These are phyloP conservation scores for Petromus typicus DNA, from an alignment of 2,113 vertebrate genomes.

Conservation along the genomic window DNA sequence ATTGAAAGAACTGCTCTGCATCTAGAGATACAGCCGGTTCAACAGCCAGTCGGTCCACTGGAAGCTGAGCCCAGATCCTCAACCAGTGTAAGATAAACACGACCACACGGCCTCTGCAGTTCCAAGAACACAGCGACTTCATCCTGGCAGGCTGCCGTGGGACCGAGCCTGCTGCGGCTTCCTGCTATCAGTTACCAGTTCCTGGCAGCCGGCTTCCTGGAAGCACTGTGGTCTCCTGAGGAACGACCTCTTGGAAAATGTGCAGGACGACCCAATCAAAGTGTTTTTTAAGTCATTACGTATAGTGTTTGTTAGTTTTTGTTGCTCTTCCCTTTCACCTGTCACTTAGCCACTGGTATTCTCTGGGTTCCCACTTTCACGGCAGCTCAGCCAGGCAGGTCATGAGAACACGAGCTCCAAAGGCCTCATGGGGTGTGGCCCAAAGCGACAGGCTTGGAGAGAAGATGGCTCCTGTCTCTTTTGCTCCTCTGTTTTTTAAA, in stretches of 20 bases:
- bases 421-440: neutral
- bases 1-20: neutral
- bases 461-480: neutral
- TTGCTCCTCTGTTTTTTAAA: neutral
- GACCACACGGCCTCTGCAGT: neutral
- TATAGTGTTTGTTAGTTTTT: neutral
- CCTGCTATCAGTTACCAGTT: neutral
- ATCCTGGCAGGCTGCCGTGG: conserved; percentile 47
- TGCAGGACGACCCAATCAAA: neutral
- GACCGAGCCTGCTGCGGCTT: conserved; percentile 32
- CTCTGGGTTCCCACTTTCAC: neutral
- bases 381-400: neutral
- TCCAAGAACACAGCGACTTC: conserved; percentile 61
- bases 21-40: neutral
- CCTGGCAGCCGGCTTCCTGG: conserved; percentile 29
- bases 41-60: neutral
- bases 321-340: neutral
- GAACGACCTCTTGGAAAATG: neutral
- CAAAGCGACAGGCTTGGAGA: neutral
- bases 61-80: neutral
- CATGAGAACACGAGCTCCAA: neutral
- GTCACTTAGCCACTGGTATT: neutral
- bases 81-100: neutral
- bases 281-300: neutral
- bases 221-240: neutral